A percentile compares a stretch with the other conserved stretches of the same genome.
Evolutionary conservation across 2,888 invertebrate species (phyloP).

Genomic region (Drosophila silvestris): DNA sequence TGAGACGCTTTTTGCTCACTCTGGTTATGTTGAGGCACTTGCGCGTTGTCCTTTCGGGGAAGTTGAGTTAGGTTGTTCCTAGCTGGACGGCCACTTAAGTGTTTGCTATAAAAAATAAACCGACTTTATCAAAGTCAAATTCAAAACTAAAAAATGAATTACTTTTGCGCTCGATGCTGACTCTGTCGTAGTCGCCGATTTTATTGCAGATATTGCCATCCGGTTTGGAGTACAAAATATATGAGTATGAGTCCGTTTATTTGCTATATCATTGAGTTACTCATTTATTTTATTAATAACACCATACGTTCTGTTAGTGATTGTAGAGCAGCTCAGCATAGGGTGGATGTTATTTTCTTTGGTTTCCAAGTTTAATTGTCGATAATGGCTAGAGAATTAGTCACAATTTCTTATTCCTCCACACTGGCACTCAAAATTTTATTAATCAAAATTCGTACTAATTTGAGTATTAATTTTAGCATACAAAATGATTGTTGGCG

Average conservation of each 20-base stretch:
- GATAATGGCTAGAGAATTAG: background rate
- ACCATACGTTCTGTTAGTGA: background rate
- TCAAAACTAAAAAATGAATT: background rate
- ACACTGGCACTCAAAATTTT: background rate
- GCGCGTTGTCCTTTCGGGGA: background rate
- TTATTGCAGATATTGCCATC: background rate
- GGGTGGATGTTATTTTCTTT: background rate
- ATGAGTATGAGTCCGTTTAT: too few species aligned
- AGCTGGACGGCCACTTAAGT: background rate
- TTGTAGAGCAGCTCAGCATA: background rate
- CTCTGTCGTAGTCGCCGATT: background rate
- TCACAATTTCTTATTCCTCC: background rate
- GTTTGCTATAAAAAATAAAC: background rate
- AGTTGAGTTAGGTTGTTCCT: background rate
- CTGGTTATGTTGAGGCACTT: background rate
- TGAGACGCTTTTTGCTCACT: background rate
- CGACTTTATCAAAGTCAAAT: background rate
- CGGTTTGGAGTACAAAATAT: background rate
- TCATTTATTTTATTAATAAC: background rate
- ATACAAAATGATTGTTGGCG: background rate
- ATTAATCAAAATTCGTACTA: background rate
- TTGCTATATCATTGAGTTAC: background rate
- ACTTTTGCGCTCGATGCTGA: background rate
- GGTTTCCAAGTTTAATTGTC: background rate
- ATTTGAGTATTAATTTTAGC: background rate